Conservation (phyloP, 1,140 invertebrate genomes). For the Cydia splendana region DNA sequence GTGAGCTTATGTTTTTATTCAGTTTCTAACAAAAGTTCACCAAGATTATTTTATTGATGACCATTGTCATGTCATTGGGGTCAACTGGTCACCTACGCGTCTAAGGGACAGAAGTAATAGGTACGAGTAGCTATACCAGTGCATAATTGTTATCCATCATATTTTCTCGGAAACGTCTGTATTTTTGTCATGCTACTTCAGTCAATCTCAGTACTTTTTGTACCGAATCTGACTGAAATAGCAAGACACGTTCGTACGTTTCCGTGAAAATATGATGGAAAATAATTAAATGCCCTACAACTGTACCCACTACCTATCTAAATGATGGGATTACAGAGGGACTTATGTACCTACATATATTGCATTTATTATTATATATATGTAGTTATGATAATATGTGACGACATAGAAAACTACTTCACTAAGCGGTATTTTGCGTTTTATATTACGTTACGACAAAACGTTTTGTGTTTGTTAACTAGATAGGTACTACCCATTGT, state of each 20-base stretch:
- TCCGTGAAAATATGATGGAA: too few relatives aligned
- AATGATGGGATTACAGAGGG: not conserved
- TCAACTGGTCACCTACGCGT: not conserved
- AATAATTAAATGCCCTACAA: too few relatives aligned
- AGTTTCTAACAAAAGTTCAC: not conserved
- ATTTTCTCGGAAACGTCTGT: too few relatives aligned
- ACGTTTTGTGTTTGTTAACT: slow-evolving; percentile 23
- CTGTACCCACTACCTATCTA: not conserved
- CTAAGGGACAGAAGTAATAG: not conserved
- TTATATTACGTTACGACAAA: slow-evolving; percentile 22
- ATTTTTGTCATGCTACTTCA: too few relatives aligned
- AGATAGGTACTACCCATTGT: slow-evolving; percentile 7
- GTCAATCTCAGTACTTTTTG: too few relatives aligned
- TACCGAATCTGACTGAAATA: too few relatives aligned
- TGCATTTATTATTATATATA: too few relatives aligned
- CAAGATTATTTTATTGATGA: not conserved
- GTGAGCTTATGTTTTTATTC: not conserved
- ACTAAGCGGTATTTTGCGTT: not conserved
- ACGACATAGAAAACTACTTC: not conserved
- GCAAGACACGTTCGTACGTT: too few relatives aligned
- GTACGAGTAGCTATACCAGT: too few relatives aligned
- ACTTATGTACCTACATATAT: not conserved
- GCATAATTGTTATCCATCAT: too few relatives aligned
- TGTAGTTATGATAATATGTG: not conserved
- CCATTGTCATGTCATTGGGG: not conserved